A percentile compares a stretch with the other conserved stretches of the same genome.
These are phyloP conservation scores for Hafferia zeledoni DNA, from an alignment of 2,797 vertebrate genomes.

Conservation along the genomic window DNA sequence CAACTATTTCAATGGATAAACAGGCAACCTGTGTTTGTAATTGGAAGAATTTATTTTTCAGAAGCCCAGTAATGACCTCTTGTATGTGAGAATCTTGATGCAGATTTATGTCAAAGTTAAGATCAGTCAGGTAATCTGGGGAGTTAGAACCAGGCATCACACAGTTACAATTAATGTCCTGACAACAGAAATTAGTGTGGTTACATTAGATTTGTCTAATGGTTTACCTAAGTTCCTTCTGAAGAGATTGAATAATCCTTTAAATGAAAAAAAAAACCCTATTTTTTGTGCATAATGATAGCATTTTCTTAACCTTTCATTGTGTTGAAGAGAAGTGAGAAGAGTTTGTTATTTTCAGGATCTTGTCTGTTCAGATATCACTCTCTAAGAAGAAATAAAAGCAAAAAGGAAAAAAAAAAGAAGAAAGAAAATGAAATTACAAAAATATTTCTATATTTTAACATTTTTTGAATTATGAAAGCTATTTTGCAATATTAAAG, in stretches of 20 bases:
- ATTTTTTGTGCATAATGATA: too few species aligned
- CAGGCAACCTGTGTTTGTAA: neutral
- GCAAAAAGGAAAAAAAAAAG: too few species aligned
- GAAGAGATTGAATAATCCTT: neutral
- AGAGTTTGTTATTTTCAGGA: too few species aligned
- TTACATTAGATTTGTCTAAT: neutral
- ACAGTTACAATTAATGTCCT: neutral
- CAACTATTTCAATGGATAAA: neutral
- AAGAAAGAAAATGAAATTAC: too few species aligned
- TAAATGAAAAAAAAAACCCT: too few species aligned
- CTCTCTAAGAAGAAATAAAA: too few species aligned
- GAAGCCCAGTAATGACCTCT: neutral
- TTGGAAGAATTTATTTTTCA: neutral
- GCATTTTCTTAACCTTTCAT: too few species aligned
- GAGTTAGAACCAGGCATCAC: neutral
- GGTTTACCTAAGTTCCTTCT: neutral
- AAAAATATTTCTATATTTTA: too few species aligned
- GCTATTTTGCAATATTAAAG: neutral
- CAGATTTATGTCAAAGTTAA: neutral
- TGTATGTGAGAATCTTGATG: neutral
- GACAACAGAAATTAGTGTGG: neutral
- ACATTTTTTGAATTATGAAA: neutral
- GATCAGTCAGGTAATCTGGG: neutral
- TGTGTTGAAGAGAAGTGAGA: too few species aligned
- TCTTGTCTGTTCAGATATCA: too few species aligned